These are phyloP conservation scores for Musca domestica DNA, from an alignment of 1,140 invertebrate genomes.

Conservation along the genomic window DNA sequence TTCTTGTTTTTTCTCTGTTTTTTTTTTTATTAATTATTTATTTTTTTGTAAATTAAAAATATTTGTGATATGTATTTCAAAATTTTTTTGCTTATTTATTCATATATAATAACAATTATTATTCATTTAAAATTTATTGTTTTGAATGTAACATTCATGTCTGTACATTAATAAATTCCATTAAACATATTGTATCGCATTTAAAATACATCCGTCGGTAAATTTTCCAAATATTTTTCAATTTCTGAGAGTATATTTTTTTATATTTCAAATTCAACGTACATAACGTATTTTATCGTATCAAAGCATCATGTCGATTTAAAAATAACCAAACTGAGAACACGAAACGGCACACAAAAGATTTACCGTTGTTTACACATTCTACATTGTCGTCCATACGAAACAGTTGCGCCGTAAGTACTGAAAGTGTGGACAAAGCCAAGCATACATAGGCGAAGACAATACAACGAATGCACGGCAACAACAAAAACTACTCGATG, in stretches of 20 bases:
- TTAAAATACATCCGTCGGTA: no score
- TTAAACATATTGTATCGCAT: no score
- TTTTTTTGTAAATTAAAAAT: no score
- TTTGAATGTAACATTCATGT: no score
- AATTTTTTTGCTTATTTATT: no score
- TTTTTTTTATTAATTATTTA: no score
- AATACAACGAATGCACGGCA: background rate
- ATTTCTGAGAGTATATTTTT: background rate
- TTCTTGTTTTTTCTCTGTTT: no score
- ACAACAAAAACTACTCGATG: background rate
- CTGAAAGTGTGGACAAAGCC: conserved; percentile 31
- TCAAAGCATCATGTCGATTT: background rate
- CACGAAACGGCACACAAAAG: background rate
- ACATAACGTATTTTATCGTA: no score
- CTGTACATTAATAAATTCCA: no score
- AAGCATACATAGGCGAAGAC: background rate
- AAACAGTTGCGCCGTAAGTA: conserved; percentile 48
- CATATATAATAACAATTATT: no score
- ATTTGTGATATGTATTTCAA: no score
- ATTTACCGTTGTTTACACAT: background rate
- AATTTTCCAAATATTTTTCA: background rate
- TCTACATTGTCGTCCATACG: background rate
- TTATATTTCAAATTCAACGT: background rate
- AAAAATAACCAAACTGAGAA: background rate
- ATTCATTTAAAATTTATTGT: no score